These are phyloP conservation scores for Ischnura elegans DNA, from an alignment of 2,888 invertebrate species.

Conservation along the genomic window DNA sequence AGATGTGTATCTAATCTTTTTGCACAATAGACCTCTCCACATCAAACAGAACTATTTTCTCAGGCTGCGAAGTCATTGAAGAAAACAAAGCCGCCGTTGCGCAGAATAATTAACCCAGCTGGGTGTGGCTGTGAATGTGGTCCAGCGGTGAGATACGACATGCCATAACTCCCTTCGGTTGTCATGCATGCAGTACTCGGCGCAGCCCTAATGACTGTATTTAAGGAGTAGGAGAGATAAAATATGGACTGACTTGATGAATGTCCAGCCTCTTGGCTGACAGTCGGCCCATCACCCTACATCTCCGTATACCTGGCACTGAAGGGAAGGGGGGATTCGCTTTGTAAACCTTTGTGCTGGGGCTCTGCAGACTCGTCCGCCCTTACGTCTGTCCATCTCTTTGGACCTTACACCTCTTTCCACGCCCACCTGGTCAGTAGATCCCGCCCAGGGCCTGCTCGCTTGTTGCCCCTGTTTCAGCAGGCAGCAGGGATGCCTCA, in stretches of 20 bases:
- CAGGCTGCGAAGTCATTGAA: no score
- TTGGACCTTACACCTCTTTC: not conserved
- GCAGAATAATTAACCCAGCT: not conserved
- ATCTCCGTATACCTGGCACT: not conserved
- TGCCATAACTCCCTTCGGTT: not conserved
- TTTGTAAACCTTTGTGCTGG: not conserved
- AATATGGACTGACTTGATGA: constrained; percentile 5
- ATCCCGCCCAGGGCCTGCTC: not conserved
- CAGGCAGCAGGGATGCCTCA: not conserved
- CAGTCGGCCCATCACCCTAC: not conserved
- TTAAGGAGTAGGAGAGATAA: constrained; percentile 15
- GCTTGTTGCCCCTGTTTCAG: not conserved
- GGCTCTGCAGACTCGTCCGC: not conserved
- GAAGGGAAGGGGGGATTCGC: not conserved
- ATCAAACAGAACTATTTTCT: no score
- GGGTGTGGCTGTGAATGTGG: not conserved
- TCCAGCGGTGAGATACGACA: not conserved
- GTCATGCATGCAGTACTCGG: not conserved
- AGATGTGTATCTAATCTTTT: no score
- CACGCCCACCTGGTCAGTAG: not conserved
- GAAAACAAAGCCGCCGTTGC: not conserved
- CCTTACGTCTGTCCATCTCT: not conserved
- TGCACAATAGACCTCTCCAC: no score
- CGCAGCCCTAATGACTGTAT: constrained; percentile 56
- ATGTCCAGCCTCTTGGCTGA: not conserved